Conservation (phyloP, 2,113 vertebrate species). For the Astur gentilis region DNA sequence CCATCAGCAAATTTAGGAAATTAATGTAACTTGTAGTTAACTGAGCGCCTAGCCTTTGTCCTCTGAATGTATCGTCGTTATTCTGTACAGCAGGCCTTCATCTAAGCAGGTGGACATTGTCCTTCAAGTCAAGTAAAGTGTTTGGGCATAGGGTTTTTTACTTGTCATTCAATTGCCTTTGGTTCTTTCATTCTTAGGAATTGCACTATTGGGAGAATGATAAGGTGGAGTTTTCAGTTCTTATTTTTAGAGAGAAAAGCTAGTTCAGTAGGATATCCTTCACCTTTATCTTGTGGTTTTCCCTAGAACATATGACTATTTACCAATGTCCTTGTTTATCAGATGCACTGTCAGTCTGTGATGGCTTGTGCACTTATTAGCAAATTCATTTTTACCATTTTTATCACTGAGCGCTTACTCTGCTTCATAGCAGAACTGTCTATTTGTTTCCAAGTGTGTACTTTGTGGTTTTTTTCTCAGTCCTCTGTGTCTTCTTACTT, state of each 20-base stretch:
- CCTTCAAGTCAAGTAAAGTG: neutral
- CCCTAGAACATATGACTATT: neutral
- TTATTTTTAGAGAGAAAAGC: neutral
- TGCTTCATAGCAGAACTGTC: neutral
- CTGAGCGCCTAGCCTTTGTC: neutral
- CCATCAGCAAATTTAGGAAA: neutral
- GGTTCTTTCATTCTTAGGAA: neutral
- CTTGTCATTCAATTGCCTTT: neutral
- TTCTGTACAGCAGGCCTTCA: neutral
- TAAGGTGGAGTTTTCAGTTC: neutral
- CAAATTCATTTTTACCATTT: neutral
- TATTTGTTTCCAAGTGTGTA: neutral
- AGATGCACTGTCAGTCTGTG: neutral
- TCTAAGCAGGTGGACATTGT: neutral
- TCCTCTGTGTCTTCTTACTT: neutral
- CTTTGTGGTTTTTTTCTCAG: neutral
- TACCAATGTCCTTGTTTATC: neutral
- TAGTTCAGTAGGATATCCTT: neutral
- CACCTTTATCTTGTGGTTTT: neutral
- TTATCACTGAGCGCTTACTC: neutral
- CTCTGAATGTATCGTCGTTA: fast-evolving
- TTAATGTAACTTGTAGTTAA: neutral
- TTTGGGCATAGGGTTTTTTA: neutral
- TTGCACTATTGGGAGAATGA: neutral
- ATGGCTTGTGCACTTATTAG: neutral